Evolutionary conservation across 2,797 vertebrate species (phyloP), one percentile per base, ranked within the genome.

Genomic region (Typhlichthys eigenmanni): DNA sequence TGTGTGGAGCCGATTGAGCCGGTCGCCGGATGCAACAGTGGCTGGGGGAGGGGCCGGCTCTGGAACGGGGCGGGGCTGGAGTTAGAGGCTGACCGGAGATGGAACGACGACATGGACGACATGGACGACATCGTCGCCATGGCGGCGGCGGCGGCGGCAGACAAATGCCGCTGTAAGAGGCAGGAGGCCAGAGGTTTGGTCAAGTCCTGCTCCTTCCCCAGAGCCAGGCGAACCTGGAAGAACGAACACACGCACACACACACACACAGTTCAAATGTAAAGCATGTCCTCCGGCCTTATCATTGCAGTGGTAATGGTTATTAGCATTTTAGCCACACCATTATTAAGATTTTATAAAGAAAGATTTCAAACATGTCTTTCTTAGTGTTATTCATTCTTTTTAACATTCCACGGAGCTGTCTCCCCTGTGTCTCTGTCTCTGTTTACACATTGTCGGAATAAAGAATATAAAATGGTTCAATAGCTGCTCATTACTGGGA

Each of bases 1-100:
- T 96, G 96, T 72, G 94, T 67, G 48, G 94, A 93, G 85, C 95
- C 92, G 88, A 97, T 94, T 84, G 95, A 93, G 74, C 94, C 93
- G 0, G 95, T 92, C 50, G 92, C 92, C 7, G 94, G 92, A 68
- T 94, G 90, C 61, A 98, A 91, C 64, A 97, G 91, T 1, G 95
- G 90, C 50, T 93, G 93, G 68, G 92, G 91, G 63, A 96, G 93
- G 9, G 93, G 90, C 34, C 93, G 93, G 55, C 89, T 91, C 87
- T 93, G 95, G 88, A 96, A 95, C 48, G 96, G 90, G 13, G 93
- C 80, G 9, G 93, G 92, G 78, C 88, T 89, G 0, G 94, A 90
- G 77, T 91, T 92, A 1, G 93, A 91, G 46, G 92, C 82, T 10
- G 93, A 90, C 59, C 90, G 89, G 55, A 97, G 91, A 68, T 91